A percentile compares a stretch with the other conserved stretches of the same genome.
phyloP scores from a whole-genome alignment of 2,113 vertebrate species.

The Platichthys flesus region DNA sequence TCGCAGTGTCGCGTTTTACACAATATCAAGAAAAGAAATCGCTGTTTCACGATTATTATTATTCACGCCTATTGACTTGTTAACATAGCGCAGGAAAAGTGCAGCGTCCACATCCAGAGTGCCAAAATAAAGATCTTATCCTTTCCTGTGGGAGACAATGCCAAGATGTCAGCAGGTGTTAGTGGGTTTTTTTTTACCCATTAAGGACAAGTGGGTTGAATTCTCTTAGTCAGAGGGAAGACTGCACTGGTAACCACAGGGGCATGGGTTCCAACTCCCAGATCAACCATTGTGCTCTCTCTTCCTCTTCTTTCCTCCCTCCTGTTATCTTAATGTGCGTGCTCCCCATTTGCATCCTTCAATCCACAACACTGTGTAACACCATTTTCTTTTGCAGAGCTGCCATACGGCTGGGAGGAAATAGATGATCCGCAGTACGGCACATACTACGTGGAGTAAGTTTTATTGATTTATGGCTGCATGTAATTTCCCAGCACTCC shows the following conservation, averaged over 20 bases:
- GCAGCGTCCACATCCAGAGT: too few relatives aligned
- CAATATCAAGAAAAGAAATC: too few relatives aligned
- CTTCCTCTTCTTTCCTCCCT: not conserved
- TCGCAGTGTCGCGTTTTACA: too few relatives aligned
- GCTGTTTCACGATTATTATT: too few relatives aligned
- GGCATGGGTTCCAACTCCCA: not conserved
- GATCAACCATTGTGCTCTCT: conserved; percentile 9
- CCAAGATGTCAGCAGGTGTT: too few relatives aligned
- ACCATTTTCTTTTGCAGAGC: conserved; percentile 81
- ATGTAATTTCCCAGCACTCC: conserved; percentile 27
- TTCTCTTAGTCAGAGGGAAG: conserved; percentile 15
- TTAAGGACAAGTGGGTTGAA: not conserved
- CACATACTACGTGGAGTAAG: conserved; percentile 98
- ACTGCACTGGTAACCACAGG: conserved; percentile 16
- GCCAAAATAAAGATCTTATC: too few relatives aligned
- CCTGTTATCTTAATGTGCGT: conserved; percentile 8
- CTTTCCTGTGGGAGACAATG: too few relatives aligned
- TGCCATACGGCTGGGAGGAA: conserved; percentile 99
- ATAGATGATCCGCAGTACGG: conserved; percentile 98
- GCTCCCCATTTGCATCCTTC: conserved; percentile 22
- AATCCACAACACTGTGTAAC: not conserved
- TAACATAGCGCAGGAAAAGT: too few relatives aligned
- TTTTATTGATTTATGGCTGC: conserved; percentile 56
- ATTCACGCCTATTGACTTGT: too few relatives aligned
- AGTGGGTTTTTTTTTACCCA: too few relatives aligned